Base-by-base conservation (phyloP, 2,888 invertebrate species). In the Orgyia antiqua region DNA sequence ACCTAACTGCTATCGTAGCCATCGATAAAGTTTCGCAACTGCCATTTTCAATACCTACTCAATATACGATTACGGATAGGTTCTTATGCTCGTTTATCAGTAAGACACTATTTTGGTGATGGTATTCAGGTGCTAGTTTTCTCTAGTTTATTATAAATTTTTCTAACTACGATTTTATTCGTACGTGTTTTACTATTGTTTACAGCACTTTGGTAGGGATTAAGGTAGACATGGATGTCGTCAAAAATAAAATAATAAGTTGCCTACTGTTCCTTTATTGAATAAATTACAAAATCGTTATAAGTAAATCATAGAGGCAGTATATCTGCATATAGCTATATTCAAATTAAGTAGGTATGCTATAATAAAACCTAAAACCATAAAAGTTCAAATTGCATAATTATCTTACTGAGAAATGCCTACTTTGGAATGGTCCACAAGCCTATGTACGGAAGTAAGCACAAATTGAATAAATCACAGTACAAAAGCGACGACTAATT, bases 251-350 rank as follows among this genome's bases (percentile, higher is more conserved):
- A 65, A 69, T 41, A 45, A 37, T 36, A 26, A 0, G 18, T 44
- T 59, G 68, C 73, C 83, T 83, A 80, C 78, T 61, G 68, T 52
- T 53, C 62, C 58, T 82, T 83, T 82, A 80, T 74, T 80, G 73
- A 76, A 79, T 79, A 79, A 80, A 71, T 79, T 79, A 83, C 75
- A 79, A 78, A 73, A 51, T 70, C 39, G 64, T 65, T 70, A 68
- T 43, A 46, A 68, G 65, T 61, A 65, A 65, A 69, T 59, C 41
- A 61, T 56, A 65, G 42, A 65, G 60, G 73, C 73, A 73, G 58
- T 68, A 67, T 53, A 69, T 60, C 66, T 59, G 67, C 68, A 47
- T 60, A 63, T 55, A 58, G 43, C 55, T 57, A 60, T 33, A 38
- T 42, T 63, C 52, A 51, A 61, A 60, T 54, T 49, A 52, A 55